Evolutionary conservation across 2,888 invertebrate species (phyloP), one percentile per base, ranked within the genome.

Genomic region (Cephus spinipes): DNA sequence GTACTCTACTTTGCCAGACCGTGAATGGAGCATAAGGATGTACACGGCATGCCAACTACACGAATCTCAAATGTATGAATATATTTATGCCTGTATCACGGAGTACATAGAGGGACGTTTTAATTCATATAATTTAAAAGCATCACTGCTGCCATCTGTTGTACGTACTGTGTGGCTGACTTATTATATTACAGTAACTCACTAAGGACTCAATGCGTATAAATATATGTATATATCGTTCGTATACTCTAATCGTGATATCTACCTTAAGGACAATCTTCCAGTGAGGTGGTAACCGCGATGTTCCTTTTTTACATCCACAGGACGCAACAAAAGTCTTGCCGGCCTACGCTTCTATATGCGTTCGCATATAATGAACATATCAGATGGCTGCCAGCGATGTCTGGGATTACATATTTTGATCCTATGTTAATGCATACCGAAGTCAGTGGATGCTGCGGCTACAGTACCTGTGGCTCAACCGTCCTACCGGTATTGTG

Each of bases 381-480:
- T 79, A 79, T 79, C 79, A 76, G 79, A 79, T 79, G 76, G 76
- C 73, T 69, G 73, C 74, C 71, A 73, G 76, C 76, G 79, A 79
- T 79, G 76, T 79, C 73, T 76, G 76, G 76, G 79, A 79, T 79
- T 79, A 79, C 79, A 79, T 79, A 79, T 79, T 79, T 79, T 76
- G 79, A 79, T 79, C 74, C 76, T 73, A 79, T 76, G 76, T 76
- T 76, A 79, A 76, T 79, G 79, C 73, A 74, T 68, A 55, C 73
- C 76, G 55, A 55, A 55, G 55, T 23, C 55, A 55, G 55, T 55
- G 36, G 32, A 77, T 35, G 74, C 74, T 55, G 40, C 40, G 40
- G 15, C 40, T 40, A 40, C 40, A 40, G 40, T 40, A 40, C 15
- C 40, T 6, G 40, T 40, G 40, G 55, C 55, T 55, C 23, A 23